A percentile compares a stretch with the other conserved stretches of the same genome.
These are phyloP conservation scores for Hyles euphorbiae DNA, from an alignment of 1,140 invertebrate genomes.

Conservation along the genomic window DNA sequence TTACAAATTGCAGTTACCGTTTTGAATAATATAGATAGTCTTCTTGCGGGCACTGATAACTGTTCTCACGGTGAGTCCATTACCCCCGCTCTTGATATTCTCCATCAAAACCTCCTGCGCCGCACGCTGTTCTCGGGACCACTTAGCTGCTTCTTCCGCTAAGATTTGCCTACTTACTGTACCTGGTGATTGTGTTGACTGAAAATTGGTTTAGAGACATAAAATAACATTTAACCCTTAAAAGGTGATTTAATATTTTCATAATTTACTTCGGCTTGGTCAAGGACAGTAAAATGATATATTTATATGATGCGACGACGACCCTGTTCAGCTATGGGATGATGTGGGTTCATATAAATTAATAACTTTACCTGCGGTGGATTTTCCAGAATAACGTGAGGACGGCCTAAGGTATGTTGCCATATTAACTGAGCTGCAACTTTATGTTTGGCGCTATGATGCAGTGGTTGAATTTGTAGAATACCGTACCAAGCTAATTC, in stretches of 20 bases:
- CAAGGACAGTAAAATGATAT: no score
- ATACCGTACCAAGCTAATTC: conserved; percentile 69
- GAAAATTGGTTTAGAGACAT: conserved; percentile 9
- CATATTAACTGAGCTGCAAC: conserved; percentile 62
- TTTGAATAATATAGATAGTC: conserved; percentile 64
- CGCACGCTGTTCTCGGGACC: conserved; percentile 62
- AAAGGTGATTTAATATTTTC: no score
- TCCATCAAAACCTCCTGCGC: conserved; percentile 67
- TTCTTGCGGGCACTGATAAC: conserved; percentile 45
- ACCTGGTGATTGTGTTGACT: conserved; percentile 62
- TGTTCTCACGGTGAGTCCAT: conserved; percentile 61
- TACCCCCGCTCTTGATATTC: conserved; percentile 66
- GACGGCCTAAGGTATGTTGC: conserved; percentile 63
- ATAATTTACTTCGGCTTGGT: no score
- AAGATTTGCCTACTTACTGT: conserved; percentile 63
- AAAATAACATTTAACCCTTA: neutral
- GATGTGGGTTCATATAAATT: no score
- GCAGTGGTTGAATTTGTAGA: conserved; percentile 64
- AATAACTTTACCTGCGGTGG: conserved; percentile 45
- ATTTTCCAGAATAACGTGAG: conserved; percentile 64
- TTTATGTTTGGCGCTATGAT: conserved; percentile 61
- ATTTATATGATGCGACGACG: no score
- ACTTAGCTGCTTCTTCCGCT: conserved; percentile 63
- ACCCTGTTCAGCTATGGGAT: no score
- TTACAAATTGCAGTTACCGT: conserved; percentile 32